Evolutionary conservation across 2,888 invertebrate species (phyloP).

Genomic region (Perithous albicinctus): DNA sequence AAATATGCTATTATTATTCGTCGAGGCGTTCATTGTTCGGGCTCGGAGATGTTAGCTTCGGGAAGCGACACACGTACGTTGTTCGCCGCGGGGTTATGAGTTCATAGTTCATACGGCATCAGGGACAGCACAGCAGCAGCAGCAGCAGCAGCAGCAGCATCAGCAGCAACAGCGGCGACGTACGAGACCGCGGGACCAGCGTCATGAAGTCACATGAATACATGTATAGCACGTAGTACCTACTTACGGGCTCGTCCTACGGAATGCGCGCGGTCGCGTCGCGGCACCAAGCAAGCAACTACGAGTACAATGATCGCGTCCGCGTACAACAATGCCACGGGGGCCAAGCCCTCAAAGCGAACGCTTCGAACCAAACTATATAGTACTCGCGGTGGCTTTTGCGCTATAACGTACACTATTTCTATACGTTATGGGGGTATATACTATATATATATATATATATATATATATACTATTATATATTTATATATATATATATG

Average conservation of each 20-base stretch:
- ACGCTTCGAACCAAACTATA: conserved; percentile 32
- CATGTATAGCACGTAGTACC: conserved; percentile 50
- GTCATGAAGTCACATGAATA: conserved; percentile 12
- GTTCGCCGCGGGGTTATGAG: conserved; percentile 35
- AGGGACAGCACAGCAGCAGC: conserved; percentile 12
- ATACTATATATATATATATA: too few relatives aligned
- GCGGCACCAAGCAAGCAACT: conserved; percentile 47
- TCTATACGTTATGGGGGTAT: conserved; percentile 29
- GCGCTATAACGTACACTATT: conserved; percentile 20
- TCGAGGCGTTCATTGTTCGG: conserved; percentile 49
- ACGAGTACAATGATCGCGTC: conserved; percentile 61
- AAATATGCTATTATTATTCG: conserved; percentile 43
- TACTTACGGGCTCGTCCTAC: conserved; percentile 59
- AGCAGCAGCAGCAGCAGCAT: not conserved
- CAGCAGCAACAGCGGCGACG: conserved; percentile 17
- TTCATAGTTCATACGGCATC: conserved; percentile 58
- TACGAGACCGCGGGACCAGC: not conserved
- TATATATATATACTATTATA: too few relatives aligned
- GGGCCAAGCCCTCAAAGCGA: conserved; percentile 65
- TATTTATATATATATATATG: too few relatives aligned
- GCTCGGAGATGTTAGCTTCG: conserved; percentile 1
- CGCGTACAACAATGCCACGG: conserved; percentile 60
- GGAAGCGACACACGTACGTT: conserved; percentile 3
- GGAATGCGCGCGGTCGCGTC: conserved; percentile 54
- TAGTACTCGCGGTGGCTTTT: conserved; percentile 33